These are phyloP conservation scores for Drosophila neocordata DNA, from an alignment of 1,140 invertebrate species.

Conservation along the genomic window DNA sequence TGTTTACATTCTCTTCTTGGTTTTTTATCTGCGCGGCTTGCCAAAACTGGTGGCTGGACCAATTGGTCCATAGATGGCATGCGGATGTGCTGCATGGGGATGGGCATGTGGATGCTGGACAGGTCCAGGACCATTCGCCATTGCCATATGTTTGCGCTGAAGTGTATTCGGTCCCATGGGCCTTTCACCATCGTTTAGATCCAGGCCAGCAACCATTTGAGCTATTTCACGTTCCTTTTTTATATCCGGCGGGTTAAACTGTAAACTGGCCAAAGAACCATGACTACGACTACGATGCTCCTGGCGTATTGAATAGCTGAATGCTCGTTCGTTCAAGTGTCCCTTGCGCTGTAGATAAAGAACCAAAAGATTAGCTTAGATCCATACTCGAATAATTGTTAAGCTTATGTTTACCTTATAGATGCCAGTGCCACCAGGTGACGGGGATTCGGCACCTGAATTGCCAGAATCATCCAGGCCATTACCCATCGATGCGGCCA, in stretches of 20 bases:
- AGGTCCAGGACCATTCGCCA: conserved; percentile 50
- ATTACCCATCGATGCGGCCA: conserved; percentile 84
- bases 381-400: no score
- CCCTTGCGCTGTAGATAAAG: conserved; percentile 88
- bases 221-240: conserved; percentile 96
- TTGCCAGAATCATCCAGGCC: conserved; percentile 85
- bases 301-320: conserved; percentile 96
- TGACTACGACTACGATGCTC: conserved; percentile 95
- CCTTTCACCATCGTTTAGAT: conserved; percentile 87
- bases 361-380: not conserved
- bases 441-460: conserved; percentile 88
- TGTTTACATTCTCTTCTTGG: no score
- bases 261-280: conserved; percentile 93
- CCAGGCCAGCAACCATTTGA: conserved; percentile 94
- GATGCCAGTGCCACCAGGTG: conserved; percentile 91
- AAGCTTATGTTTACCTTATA: conserved; percentile 83
- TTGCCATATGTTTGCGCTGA: conserved; percentile 64
- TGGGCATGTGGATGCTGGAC: conserved; percentile 37
- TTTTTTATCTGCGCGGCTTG: conserved; percentile 79
- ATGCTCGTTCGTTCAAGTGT: conserved; percentile 95
- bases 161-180: conserved; percentile 61
- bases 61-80: conserved; percentile 69
- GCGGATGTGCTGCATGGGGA: conserved; percentile 29
- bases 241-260: conserved; percentile 90
- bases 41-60: conserved; percentile 74